Percentiles rank a stretch among this genome's conserved stretches.
phyloP scores from a whole-genome alignment of 2,888 invertebrate species.

The Chrysolina americana region DNA sequence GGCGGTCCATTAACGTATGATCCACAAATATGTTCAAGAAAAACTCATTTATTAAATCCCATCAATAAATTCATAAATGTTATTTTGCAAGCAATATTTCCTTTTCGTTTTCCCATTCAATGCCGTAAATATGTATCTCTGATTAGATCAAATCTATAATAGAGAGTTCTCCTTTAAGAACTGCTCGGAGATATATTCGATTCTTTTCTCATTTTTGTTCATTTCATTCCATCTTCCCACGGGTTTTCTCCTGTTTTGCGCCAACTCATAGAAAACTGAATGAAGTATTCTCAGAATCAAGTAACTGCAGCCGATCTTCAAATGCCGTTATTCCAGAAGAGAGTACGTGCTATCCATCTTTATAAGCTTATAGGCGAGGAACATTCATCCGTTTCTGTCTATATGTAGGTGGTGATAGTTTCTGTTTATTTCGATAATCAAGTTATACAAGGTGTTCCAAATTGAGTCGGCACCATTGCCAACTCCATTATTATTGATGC shows the following conservation, averaged over 20 bases:
- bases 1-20: no score
- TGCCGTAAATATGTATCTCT: not conserved
- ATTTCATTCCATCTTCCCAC: conserved; percentile 8
- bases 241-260: conserved; percentile 1
- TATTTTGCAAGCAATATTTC: no score
- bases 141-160: no score
- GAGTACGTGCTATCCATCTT: conserved; percentile 28
- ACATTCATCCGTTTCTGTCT: not conserved
- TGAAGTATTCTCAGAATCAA: conserved; percentile 24
- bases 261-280: conserved; percentile 16
- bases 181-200: not conserved
- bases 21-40: no score
- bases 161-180: conserved; percentile 9
- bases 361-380: not conserved
- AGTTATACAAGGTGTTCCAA: no score
- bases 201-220: not conserved
- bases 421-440: no score
- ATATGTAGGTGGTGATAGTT: no score
- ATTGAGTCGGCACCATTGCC: no score
- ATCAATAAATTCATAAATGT: no score
- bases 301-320: conserved; percentile 12
- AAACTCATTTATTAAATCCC: no score
- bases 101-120: no score
- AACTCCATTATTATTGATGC: no score
- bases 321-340: conserved; percentile 5